Conservation (phyloP, 2,888 invertebrate species). For the Dryadula phaetusa region DNA sequence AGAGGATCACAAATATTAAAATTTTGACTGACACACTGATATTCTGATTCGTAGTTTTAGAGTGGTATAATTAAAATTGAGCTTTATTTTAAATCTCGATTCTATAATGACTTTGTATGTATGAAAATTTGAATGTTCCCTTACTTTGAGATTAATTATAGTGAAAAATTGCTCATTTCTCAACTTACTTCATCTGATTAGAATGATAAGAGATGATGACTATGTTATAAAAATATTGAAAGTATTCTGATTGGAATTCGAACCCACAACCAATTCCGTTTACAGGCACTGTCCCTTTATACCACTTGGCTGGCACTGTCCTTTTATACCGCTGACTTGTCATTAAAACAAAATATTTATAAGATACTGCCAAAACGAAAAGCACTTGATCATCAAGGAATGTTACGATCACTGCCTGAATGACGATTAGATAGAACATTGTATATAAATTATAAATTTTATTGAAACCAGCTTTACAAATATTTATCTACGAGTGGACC, state of each 20-base stretch:
- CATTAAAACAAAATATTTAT: background rate
- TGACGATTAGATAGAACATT: conserved; percentile 47
- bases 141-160: too few relatives aligned
- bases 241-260: too few relatives aligned
- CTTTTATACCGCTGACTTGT: too few relatives aligned
- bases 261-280: too few relatives aligned
- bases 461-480: conserved; percentile 26
- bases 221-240: too few relatives aligned
- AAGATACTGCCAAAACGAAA: conserved; percentile 34
- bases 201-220: too few relatives aligned
- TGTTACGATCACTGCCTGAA: conserved; percentile 38
- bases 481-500: conserved; percentile 19
- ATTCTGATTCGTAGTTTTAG: background rate
- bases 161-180: background rate
- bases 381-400: background rate
- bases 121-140: too few relatives aligned
- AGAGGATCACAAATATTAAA: conserved; percentile 44
- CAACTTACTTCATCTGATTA: too few relatives aligned
- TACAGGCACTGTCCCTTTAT: too few relatives aligned
- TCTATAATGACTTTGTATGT: too few relatives aligned
- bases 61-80: background rate
- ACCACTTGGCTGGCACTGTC: too few relatives aligned
- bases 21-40: conserved; percentile 12
- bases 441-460: conserved; percentile 37
- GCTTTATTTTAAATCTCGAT: too few relatives aligned